Base-by-base conservation (phyloP, 2,797 vertebrate species). In the Sebastes matsubarae region DNA sequence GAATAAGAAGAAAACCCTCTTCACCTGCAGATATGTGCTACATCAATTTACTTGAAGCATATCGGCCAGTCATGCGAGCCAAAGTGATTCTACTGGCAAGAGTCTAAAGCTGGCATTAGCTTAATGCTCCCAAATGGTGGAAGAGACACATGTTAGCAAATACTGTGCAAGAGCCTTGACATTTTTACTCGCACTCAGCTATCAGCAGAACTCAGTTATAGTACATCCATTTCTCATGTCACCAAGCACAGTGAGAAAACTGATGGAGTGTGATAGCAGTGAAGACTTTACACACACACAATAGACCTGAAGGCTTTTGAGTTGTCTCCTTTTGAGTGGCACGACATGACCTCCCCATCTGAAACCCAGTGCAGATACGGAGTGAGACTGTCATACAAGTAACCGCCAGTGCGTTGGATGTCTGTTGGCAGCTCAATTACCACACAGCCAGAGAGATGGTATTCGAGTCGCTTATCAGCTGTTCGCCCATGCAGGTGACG, bases 371-470 rank as follows among this genome's bases (percentile, higher is more conserved):
- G 73, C 63, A 75, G 80, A 85, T 75, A 79, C 5, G 4, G 54
- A 81, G 71, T 60, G 4, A 71, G 63, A 71, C 90, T 89, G 82
- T 83, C 85, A 83, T 63, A 61, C 66, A 79, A 73, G 82, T 70
- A 67, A 70, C 77, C 58, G 32, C 81, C 88, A 68, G 63, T 57
- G 73, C 83, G 70, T 30, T 71, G 84, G 79, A 81, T 77, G 72
- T 81, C 70, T 58, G 79, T 64, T 86, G 90, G 89, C 89, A 88
- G 89, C 89, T 92, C 90, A 90, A 92, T 93, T 93, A 94, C 90
- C 72, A 36, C 84, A 64, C 72, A 54, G 81, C 81, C 46, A 34
- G 32, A 79, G 66, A 79, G 83, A 82, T 71, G 80, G 71, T 77
- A 75, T 83, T 83, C 68, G 68, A 85, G 82, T 80, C 70, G 67